phyloP scores from a whole-genome alignment of 2,888 invertebrate genomes.

The Podotricha telesiphe region DNA sequence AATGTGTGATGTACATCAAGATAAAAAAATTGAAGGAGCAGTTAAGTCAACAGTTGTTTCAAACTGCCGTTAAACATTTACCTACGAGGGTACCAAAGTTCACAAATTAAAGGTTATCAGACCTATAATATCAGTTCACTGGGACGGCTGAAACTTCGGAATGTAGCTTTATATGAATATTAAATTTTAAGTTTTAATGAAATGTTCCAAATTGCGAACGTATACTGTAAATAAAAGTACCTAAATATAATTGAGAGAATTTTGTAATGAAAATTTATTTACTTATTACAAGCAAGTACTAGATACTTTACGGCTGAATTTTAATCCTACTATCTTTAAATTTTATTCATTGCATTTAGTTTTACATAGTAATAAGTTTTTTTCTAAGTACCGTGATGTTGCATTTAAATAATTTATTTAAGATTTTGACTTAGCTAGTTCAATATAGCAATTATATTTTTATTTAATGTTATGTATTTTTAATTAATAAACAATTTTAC shows the following conservation, averaged over 20 bases:
- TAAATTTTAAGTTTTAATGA: slow-evolving; percentile 7
- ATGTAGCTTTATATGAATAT: slow-evolving; percentile 30
- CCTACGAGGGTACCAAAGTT: slow-evolving; percentile 38
- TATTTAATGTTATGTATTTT: too few relatives aligned
- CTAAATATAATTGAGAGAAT: not conserved
- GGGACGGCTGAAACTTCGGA: slow-evolving; percentile 29
- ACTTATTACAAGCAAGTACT: too few relatives aligned
- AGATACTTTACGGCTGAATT: too few relatives aligned
- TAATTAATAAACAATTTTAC: too few relatives aligned
- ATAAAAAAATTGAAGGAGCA: slow-evolving; percentile 25
- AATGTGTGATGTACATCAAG: not conserved
- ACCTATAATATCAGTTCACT: slow-evolving; percentile 34
- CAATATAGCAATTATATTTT: too few relatives aligned
- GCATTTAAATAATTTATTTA: too few relatives aligned
- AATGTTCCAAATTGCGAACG: not conserved
- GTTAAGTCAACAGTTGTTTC: slow-evolving; percentile 33
- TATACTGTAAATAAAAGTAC: not conserved
- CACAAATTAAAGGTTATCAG: slow-evolving; percentile 38
- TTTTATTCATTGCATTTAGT: too few relatives aligned
- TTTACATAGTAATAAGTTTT: too few relatives aligned
- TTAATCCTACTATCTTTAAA: too few relatives aligned
- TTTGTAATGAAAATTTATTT: too few relatives aligned
- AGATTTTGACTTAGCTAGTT: too few relatives aligned
- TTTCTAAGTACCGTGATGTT: too few relatives aligned
- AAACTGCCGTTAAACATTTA: slow-evolving; percentile 39